Percentiles rank a stretch among this genome's conserved stretches.
Evolutionary conservation across 2,113 vertebrate genomes (phyloP).

Genomic region (Odobenus rosmarus): DNA sequence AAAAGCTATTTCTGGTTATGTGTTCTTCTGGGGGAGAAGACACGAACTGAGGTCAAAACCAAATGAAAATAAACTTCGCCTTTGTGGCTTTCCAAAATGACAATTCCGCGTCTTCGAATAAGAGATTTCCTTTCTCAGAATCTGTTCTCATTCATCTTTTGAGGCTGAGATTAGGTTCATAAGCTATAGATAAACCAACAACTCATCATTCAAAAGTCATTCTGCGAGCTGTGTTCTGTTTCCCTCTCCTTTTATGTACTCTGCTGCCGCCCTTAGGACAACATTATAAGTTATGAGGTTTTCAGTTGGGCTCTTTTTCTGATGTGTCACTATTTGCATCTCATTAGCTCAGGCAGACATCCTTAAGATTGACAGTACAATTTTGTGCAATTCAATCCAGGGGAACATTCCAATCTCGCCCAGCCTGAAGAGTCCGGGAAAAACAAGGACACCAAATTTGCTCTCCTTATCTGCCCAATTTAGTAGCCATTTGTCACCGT

Average conservation of each 20-base stretch:
- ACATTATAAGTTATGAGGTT: constrained; percentile 73
- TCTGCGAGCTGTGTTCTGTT: neutral
- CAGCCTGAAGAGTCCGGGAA: constrained; percentile 32
- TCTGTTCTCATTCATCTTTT: constrained; percentile 68
- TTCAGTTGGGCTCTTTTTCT: constrained; percentile 46
- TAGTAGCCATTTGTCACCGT: constrained; percentile 72
- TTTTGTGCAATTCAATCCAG: constrained; percentile 69
- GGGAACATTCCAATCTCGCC: constrained; percentile 58
- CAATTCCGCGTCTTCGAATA: constrained; percentile 26
- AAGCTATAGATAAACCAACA: constrained; percentile 79
- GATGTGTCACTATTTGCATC: constrained; percentile 61
- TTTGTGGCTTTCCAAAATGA: constrained; percentile 33
- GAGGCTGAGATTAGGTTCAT: constrained; percentile 69
- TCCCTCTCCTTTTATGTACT: constrained; percentile 81
- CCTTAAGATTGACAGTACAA: constrained; percentile 60
- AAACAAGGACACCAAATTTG: constrained; percentile 70
- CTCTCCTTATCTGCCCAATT: constrained; percentile 71
- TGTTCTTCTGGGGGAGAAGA: neutral
- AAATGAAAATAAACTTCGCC: constrained; percentile 56
- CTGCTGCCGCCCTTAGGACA: constrained; percentile 87
- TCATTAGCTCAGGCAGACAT: constrained; percentile 62
- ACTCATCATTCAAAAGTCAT: constrained; percentile 79
- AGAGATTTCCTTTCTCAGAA: constrained; percentile 26
- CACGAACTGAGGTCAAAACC: neutral
- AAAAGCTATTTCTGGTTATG: neutral